Evolutionary conservation across 30 jellyfish, hydroid and myxozoan genomes (phyloP), one percentile per base, ranked within the genome.

Genomic region (Aurelia sp.): DNA sequence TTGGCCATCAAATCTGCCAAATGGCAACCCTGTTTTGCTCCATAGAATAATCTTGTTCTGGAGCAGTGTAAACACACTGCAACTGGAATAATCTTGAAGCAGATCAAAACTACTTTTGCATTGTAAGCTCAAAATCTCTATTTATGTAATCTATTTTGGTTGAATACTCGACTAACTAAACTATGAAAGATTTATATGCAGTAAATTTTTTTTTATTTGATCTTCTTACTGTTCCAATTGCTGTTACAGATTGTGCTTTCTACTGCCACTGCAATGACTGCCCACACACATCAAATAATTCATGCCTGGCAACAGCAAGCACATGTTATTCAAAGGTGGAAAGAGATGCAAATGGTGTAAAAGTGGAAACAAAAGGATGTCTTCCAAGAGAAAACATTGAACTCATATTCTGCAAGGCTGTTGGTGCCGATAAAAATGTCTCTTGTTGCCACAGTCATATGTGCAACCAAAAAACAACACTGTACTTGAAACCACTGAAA

Each of bases 251-350:
- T 15, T 24, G 72, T n/a, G 15, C 70, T 10, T 62, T 79, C 52
- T 47, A 59, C 61, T 82, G 92, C 62, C 79, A 47, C 57, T 82
- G 92, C 60, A 70, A 82, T 58, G 86, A 82, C 60, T 82, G 92
- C 62, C 92, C 92, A 8, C 92, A 82, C 48, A 55, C 86, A 20
- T 33, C 33, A 6, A 82, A 82, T 62, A 82, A 41, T 58, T 21
- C 86, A 33, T 82, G 92, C 58, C 35, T 82, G 0, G 73, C 92
- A 30, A 71, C 19, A 8, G 55, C 80, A 38, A 60, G 58, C 18
- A 67, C 85, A 13, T 82, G 92, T 85, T 82, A 82, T 79, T 38
- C 84, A 16, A 57, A 47, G 17, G 55, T 82, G 18, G 92, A 69
- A 55, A 74, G 80, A 17, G 74, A 68, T 59, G 35, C 67, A 4